Percentiles rank a stretch among this genome's conserved stretches.
phyloP scores from a whole-genome alignment of 2,888 invertebrate species.

The Ophion costatus region DNA sequence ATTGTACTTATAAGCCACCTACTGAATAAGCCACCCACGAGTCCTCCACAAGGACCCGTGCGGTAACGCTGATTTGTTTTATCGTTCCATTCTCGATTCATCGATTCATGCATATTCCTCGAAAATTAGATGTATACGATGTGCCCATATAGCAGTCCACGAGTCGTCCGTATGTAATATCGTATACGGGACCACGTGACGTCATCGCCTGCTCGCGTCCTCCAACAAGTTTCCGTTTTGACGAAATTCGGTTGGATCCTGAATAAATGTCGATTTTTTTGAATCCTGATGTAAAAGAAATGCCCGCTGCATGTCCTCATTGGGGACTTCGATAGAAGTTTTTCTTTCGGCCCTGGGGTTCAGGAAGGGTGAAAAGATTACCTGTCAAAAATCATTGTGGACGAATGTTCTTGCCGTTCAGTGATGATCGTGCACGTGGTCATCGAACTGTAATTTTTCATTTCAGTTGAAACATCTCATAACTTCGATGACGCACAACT shows the following conservation, averaged over 20 bases:
- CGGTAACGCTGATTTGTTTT: slow-evolving; percentile 17
- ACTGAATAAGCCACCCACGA: slow-evolving; percentile 42
- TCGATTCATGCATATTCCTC: neutral
- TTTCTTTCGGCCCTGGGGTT: too few relatives aligned
- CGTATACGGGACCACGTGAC: slow-evolving; percentile 17
- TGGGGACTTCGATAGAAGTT: neutral
- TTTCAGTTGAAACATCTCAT: too few relatives aligned
- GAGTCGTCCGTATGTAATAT: neutral
- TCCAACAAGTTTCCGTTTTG: neutral
- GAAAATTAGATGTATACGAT: neutral
- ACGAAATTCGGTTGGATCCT: neutral
- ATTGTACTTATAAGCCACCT: slow-evolving; percentile 34
- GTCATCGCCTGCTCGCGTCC: slow-evolving; percentile 14
- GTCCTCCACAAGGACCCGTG: slow-evolving; percentile 23
- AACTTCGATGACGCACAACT: neutral
- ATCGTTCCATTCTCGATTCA: slow-evolving; percentile 2
- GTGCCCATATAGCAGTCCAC: neutral
- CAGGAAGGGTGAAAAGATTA: too few relatives aligned
- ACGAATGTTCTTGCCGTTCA: too few relatives aligned
- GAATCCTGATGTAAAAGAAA: neutral
- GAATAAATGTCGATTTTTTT: neutral
- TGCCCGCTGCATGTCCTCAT: neutral
- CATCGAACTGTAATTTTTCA: too few relatives aligned
- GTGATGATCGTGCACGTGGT: too few relatives aligned
- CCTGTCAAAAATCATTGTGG: too few relatives aligned